Evolutionary conservation across 2,797 vertebrate genomes (phyloP), one percentile per base, ranked within the genome.

Genomic region (Eidolon dupreanum): DNA sequence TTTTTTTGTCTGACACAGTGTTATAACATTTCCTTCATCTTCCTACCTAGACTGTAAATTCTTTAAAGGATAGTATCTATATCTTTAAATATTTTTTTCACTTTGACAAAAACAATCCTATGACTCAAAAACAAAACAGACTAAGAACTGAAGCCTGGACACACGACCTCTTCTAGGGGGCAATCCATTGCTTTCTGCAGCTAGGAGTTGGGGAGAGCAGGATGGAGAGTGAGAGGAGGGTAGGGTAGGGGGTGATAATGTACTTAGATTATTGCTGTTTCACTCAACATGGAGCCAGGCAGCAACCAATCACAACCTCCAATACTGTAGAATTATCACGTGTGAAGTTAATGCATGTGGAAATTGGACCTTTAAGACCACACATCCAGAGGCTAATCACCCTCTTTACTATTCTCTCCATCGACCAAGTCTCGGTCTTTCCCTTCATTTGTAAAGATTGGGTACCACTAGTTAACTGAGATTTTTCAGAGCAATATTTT

Each of bases 381-480:
- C 41, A 3, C 81, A 63, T 96, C 93, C 33, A 19, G 79, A 84
- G 38, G 46, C 33, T 86, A 66, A 94, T 92, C 90, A 75, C 13
- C 22, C 70, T 86, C 26, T 89, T 89, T 86, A 43, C 81, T n/a
- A 43, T 61, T 49, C 66, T 59, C n/a, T 87, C 81, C 61, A 66
- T 63, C 1, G 0, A 55, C 81, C 61, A 43, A 70, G 3, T 31
- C 53, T 63, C 91, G 28, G 36, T 46, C 9, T 93, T 91, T 38
- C 70, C 77, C 92, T 68, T 49, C 0, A 10, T 95, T 74, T 73
- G 1, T 36, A 61, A 79, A 82, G n/a, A 22, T 59, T 65, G 51
- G 79, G 8, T 61, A 70, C 36, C 22, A 0, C 92, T 55, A 0
- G 1, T 8, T 1, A 65, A 71, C 88, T 83, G 59, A 87, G 94